Conservation (phyloP, 2,113 vertebrate genomes). For the Muscicapa adusta region DNA sequence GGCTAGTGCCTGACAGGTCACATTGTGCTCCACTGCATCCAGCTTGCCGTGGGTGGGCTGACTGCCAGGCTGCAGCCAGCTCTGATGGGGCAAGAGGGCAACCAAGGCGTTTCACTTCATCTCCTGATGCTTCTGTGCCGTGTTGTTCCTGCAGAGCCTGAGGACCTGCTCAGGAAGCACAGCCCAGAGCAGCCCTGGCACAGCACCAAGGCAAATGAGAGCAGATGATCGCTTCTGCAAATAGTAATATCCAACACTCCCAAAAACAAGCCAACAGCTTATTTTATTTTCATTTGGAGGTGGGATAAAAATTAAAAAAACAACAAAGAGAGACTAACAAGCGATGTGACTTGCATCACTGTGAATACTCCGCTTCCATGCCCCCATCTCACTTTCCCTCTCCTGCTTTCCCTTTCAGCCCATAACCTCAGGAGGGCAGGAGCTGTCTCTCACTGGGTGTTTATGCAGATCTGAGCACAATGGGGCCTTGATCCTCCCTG, state of each 20-base stretch:
- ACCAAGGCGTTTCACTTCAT: background rate
- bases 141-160: fast-evolving
- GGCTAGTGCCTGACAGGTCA: background rate
- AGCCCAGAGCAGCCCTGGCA: fast-evolving
- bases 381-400: background rate
- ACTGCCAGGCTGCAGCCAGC: background rate
- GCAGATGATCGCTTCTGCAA: background rate
- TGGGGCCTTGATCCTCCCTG: background rate
- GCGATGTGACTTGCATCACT: background rate
- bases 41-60: background rate
- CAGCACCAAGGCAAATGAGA: background rate
- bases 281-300: background rate
- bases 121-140: background rate
- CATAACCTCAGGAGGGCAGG: slow-evolving; percentile 29
- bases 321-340: background rate
- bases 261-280: background rate
- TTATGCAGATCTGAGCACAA: slow-evolving; percentile 30
- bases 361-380: fast-evolving
- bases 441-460: slow-evolving; percentile 32
- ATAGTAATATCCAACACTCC: background rate
- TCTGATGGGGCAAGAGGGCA: background rate
- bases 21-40: fast-evolving
- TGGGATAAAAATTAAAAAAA: background rate
- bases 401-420: background rate
- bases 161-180: background rate